Percentiles rank a stretch among this genome's conserved stretches.
Conservation (phyloP, 2,113 vertebrate species). For the Glareola pratincola region DNA sequence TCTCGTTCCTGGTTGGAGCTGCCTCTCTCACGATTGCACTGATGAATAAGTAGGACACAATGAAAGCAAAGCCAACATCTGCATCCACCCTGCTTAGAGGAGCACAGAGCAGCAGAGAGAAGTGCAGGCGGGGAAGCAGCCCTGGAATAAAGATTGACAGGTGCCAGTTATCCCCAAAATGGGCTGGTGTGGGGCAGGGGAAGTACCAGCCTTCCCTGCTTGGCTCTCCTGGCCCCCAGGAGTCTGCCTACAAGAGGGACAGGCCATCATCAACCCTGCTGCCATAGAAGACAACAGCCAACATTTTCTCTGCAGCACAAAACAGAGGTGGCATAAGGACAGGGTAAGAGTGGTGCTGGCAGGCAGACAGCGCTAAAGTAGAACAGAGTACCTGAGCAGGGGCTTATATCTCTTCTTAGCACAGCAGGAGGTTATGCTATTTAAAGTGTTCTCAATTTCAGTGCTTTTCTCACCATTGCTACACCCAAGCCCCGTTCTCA, state of each 20-base stretch:
- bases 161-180: neutral
- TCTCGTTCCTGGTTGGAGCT: neutral
- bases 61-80: neutral
- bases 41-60: neutral
- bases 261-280: neutral
- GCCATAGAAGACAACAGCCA: neutral
- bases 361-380: neutral
- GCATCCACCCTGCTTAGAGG: neutral
- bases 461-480: neutral
- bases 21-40: neutral
- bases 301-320: neutral
- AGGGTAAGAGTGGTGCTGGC: neutral
- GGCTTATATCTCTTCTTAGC: neutral
- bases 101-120: neutral
- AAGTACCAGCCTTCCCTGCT: neutral
- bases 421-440: neutral
- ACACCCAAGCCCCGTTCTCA: neutral
- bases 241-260: neutral
- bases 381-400: neutral
- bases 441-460: neutral
- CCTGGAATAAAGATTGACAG: neutral
- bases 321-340: neutral
- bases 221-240: neutral
- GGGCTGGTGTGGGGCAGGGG: neutral
- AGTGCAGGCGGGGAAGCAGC: neutral